Percentiles rank a stretch among this genome's conserved stretches.
These are phyloP conservation scores for Ctenodactylus gundi DNA, from an alignment of 2,113 vertebrate genomes.

Conservation along the genomic window DNA sequence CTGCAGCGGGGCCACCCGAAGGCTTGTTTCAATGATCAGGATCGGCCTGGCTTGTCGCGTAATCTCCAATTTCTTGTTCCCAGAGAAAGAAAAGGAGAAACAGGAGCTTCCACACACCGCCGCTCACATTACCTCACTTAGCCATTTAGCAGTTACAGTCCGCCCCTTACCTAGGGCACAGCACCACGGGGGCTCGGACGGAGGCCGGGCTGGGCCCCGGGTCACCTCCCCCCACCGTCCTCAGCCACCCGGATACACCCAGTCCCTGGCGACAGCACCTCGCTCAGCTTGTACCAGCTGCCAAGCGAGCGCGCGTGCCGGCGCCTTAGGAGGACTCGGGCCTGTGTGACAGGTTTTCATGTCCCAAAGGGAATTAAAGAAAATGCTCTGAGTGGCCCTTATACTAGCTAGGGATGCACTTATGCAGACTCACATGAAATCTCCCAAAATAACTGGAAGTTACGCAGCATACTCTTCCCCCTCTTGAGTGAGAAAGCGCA, in stretches of 20 bases:
- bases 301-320: constrained; percentile 24
- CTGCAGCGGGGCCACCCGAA: not conserved
- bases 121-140: constrained; percentile 55
- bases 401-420: not conserved
- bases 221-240: too few species aligned
- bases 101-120: constrained; percentile 26
- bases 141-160: constrained; percentile 40
- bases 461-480: not conserved
- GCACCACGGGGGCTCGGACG: not conserved
- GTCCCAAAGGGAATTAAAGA: not conserved
- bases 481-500: not conserved
- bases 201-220: not conserved
- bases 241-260: too few species aligned
- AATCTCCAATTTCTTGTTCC: constrained; percentile 47
- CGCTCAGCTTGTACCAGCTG: not conserved
- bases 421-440: not conserved
- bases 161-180: not conserved
- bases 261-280: not conserved
- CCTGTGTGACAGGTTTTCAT: not conserved
- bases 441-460: not conserved
- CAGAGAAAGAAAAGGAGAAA: constrained; percentile 37
- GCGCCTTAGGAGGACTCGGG: not conserved
- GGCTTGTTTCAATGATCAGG: not conserved
- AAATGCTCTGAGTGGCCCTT: not conserved
- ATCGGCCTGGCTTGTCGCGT: not conserved